phyloP scores from a whole-genome alignment of 1,140 invertebrate species.

The Coenobita brevimanus region DNA sequence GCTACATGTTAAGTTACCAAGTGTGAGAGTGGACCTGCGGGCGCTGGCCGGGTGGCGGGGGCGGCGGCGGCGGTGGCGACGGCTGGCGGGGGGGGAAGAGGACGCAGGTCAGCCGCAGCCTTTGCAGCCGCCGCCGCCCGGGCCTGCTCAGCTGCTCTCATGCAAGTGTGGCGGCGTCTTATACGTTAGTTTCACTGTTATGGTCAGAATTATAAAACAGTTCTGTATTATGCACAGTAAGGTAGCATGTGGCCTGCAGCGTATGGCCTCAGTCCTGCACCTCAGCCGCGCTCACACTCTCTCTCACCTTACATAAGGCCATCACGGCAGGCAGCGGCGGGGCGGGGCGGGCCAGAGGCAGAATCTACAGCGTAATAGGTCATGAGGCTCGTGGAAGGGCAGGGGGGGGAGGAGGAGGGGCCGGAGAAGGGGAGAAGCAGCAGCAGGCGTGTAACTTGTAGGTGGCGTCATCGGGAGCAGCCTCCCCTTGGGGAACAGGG shows the following conservation, averaged over 20 bases:
- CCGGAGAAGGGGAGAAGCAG: not conserved
- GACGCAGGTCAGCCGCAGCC: conserved; percentile 39
- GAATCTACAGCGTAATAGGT: too few species aligned
- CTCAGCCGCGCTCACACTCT: too few species aligned
- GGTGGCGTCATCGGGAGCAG: conserved; percentile 8
- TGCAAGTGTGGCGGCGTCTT: conserved; percentile 46
- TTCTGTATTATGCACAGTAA: conserved; percentile 67
- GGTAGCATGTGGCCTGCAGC: not conserved
- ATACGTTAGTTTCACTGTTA: conserved; percentile 45
- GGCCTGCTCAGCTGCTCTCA: conserved; percentile 25
- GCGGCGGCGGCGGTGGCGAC: not conserved
- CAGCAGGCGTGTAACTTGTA: not conserved
- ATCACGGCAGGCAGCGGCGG: conserved; percentile 45
- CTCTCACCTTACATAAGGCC: conserved; percentile 58
- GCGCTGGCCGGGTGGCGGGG: conserved; percentile 29
- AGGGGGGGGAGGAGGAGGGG: not conserved
- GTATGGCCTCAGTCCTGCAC: too few species aligned
- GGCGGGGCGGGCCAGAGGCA: not conserved
- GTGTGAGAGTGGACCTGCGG: conserved; percentile 30
- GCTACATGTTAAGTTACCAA: conserved; percentile 59
- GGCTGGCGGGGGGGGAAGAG: conserved; percentile 36
- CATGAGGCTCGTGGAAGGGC: too few species aligned
- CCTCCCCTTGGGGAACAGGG: conserved; percentile 60
- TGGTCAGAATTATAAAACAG: conserved; percentile 55
- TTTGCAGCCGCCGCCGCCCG: not conserved